Percentiles rank a stretch among this genome's conserved stretches.
Conservation (phyloP, 2,113 vertebrate species). For the Elanoides forficatus region DNA sequence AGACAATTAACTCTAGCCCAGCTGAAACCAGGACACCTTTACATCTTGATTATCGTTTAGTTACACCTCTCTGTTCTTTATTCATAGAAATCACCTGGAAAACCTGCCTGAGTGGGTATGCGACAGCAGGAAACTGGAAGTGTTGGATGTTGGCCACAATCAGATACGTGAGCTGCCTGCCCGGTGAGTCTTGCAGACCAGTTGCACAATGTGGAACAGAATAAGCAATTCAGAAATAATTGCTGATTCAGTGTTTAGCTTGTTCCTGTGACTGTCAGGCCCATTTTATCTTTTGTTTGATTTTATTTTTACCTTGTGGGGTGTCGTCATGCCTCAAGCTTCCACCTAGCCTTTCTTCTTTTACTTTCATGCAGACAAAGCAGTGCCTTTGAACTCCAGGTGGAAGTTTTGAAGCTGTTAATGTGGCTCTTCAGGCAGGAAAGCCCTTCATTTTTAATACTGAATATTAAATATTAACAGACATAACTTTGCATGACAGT, state of each 20-base stretch:
- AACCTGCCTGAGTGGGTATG: conserved; percentile 91
- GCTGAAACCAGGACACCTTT: too few species aligned
- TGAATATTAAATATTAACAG: conserved; percentile 43
- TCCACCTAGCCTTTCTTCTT: conserved; percentile 42
- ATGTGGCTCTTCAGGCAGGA: neutral
- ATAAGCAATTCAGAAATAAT: conserved; percentile 14
- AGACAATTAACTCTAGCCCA: too few species aligned
- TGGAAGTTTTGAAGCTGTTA: neutral
- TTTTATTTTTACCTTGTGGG: conserved; percentile 32
- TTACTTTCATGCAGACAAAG: neutral
- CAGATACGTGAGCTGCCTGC: conserved; percentile 87
- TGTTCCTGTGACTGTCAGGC: conserved; percentile 13
- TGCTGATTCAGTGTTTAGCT: conserved; percentile 44
- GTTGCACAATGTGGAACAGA: neutral
- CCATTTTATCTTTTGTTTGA: conserved; percentile 16
- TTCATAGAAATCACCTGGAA: conserved; percentile 87
- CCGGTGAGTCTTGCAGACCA: conserved; percentile 77
- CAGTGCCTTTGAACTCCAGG: conserved; percentile 15
- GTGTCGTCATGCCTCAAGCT: neutral
- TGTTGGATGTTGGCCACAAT: conserved; percentile 92
- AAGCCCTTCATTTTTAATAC: conserved; percentile 23
- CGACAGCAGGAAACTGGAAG: conserved; percentile 92
- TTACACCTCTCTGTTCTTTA: conserved; percentile 1
- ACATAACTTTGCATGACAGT: neutral
- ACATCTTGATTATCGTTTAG: neutral